Evolutionary conservation across 2,113 vertebrate species (phyloP), one percentile per base, ranked within the genome.

Genomic region (Sciurus niger): DNA sequence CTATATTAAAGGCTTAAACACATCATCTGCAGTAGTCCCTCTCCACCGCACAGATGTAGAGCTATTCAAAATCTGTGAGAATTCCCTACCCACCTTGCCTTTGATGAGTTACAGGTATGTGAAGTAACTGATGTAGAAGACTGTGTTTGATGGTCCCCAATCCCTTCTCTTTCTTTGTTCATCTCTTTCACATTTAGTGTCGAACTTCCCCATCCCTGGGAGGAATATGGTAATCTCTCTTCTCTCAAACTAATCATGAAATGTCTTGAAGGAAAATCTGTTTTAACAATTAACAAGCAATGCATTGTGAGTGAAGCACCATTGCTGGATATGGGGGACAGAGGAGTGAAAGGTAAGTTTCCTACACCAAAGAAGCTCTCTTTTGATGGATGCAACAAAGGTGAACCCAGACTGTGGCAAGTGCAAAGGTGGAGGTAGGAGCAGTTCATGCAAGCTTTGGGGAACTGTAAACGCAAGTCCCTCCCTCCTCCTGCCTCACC

Each of bases 191-290:
- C 12, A 51, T 34, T 51, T 46, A 51, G 28, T 74, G 18, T 30
- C 85, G 70, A 90, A n/a, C 25, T 55, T 13, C 4, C 32, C 28
- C 0, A 1, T 5, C 28, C 53, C 79, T 60, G 3, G 8, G 16
- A 60, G 51, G 32, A 92, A 84, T 67, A 80, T 24, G 24, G 24
- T 24, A 51, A 76, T 32, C 37, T 63, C 43, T 92, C 46, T 55
- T 67, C 73, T 77, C 28, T 82, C 40, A 86, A 96, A 88, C n/a
- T 51, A 46, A 78, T 95, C 82, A 34, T 77, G 87, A 17, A 77
- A 89, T 51, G 6, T 87, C 88, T 96, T 76, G 28, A 86, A 95
- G 76, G 60, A 72, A 93, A 94, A 8, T 22, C 14, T 89, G 80
- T 77, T 92, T 90, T 68, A 94, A 65, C 48, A 80, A 48, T 97